Percentiles rank a stretch among this genome's conserved stretches.
Conservation (phyloP, 2,113 vertebrate species). For the Variabilichromis moorii region DNA sequence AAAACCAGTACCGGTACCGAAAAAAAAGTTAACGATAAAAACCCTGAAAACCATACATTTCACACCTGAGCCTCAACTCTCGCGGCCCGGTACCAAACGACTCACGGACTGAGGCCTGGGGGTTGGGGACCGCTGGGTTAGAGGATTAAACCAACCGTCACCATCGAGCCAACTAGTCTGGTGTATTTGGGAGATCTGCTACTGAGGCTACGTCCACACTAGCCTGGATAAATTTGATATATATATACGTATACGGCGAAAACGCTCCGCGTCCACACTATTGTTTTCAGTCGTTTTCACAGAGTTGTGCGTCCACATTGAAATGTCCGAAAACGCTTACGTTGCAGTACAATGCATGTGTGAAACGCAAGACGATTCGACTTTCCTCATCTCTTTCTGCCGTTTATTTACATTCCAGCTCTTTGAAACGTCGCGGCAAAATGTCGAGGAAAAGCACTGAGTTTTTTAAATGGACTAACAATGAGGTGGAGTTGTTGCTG, state of each 20-base stretch:
- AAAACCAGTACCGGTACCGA: no score
- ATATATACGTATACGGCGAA: accelerated
- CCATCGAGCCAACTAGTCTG: not conserved
- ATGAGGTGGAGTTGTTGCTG: no score
- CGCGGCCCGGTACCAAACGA: no score
- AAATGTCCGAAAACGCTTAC: accelerated
- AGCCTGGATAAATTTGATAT: accelerated
- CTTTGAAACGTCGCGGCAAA: accelerated
- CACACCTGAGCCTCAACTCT: no score
- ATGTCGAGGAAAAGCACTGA: not conserved
- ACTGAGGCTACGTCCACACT: not conserved
- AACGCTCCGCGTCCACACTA: accelerated
- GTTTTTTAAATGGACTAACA: not conserved
- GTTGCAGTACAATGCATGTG: accelerated
- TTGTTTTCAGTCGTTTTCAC: accelerated
- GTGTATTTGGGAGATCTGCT: not conserved
- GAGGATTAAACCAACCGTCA: not conserved
- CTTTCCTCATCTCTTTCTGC: accelerated
- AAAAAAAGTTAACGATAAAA: no score
- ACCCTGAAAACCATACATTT: no score
- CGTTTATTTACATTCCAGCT: accelerated
- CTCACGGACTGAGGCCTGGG: no score
- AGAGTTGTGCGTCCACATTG: accelerated
- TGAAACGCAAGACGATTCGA: accelerated
- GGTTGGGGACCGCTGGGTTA: not conserved